Conservation (phyloP, 1,140 invertebrate genomes). For the Pogonomyrmex barbatus region DNA sequence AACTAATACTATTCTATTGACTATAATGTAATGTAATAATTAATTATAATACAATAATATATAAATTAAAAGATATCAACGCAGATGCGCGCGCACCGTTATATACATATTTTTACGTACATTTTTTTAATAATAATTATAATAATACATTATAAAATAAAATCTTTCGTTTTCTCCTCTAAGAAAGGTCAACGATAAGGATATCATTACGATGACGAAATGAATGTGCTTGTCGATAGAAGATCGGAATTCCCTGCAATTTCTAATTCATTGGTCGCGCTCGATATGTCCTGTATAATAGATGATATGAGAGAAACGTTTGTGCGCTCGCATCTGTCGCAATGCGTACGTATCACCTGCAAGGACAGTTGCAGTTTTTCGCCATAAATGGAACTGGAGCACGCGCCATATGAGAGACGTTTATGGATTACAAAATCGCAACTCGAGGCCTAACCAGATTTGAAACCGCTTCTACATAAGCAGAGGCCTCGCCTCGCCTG, state of each 20-base stretch:
- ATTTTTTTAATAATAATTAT: background rate
- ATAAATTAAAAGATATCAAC: background rate
- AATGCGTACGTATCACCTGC: constrained; percentile 74
- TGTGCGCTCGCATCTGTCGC: constrained; percentile 53
- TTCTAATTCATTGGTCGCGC: background rate
- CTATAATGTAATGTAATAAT: no score
- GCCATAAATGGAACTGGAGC: constrained; percentile 84
- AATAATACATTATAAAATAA: background rate
- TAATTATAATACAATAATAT: background rate
- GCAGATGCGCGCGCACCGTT: background rate
- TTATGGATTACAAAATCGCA: constrained; percentile 82
- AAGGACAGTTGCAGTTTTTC: constrained; percentile 80
- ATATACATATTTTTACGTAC: background rate
- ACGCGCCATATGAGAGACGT: constrained; percentile 77
- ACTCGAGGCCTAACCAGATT: constrained; percentile 75
- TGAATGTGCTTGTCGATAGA: background rate
- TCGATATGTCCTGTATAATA: constrained; percentile 36
- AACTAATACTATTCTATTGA: background rate
- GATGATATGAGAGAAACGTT: constrained; percentile 67
- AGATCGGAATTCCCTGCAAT: background rate
- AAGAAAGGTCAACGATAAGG: background rate
- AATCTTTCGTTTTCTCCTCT: background rate
- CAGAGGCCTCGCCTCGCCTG: constrained; percentile 51
- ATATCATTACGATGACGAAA: background rate
- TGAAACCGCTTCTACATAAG: constrained; percentile 77